A percentile compares a stretch with the other conserved stretches of the same genome.
Conservation (phyloP, 1,140 invertebrate species). For the Temnothorax nylanderi region DNA sequence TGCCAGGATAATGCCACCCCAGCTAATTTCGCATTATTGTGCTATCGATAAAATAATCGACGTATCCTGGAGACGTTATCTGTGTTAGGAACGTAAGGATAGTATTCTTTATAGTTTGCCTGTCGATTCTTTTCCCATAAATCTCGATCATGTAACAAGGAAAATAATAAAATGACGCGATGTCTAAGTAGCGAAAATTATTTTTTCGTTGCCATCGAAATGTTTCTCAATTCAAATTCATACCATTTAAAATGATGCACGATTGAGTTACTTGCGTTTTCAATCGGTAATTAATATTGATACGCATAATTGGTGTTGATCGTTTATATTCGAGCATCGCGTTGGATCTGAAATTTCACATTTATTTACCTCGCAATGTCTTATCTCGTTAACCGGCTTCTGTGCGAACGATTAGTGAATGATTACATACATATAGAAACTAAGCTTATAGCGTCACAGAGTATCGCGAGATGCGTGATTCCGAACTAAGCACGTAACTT, state of each 20-base stretch:
- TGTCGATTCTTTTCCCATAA: neutral
- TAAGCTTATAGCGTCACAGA: neutral
- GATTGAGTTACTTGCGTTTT: too few relatives aligned
- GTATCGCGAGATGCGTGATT: neutral
- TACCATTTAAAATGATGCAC: neutral
- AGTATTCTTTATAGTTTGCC: neutral
- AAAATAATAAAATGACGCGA: neutral
- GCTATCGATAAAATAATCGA: slow-evolving; percentile 30
- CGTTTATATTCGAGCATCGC: too few relatives aligned
- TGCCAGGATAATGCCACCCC: neutral
- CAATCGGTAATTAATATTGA: too few relatives aligned
- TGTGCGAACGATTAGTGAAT: neutral
- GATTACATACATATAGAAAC: neutral
- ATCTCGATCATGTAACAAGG: neutral
- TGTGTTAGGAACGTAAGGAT: neutral
- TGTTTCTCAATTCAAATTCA: neutral
- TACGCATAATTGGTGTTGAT: too few relatives aligned
- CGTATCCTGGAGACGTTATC: neutral
- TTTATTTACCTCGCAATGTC: too few relatives aligned
- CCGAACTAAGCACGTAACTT: neutral
- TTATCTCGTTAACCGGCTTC: neutral
- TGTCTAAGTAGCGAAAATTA: neutral
- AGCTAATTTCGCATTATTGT: neutral
- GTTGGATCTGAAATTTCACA: too few relatives aligned
- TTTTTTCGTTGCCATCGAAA: neutral